Conservation (phyloP, 2,888 invertebrate genomes). For the Latrodectus hesperus region DNA sequence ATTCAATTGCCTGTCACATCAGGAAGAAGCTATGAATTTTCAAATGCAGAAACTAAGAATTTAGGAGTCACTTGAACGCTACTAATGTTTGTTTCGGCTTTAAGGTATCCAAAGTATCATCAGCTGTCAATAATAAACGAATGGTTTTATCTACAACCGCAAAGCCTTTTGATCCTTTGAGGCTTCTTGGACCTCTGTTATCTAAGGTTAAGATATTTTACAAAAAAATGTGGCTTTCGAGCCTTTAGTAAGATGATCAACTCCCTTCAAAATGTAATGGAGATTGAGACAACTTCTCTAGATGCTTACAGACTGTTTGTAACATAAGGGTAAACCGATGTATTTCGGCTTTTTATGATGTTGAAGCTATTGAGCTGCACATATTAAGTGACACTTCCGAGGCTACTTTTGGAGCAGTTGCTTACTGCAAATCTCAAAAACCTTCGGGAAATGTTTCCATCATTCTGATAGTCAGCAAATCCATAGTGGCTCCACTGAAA, state of each 20-base stretch:
- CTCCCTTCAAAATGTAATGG: neutral
- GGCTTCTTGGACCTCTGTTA: conserved; percentile 1
- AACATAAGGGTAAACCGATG: neutral
- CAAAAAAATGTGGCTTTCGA: conserved; percentile 4
- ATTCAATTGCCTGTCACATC: neutral
- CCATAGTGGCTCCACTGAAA: neutral
- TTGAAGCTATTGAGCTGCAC: neutral
- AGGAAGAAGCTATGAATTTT: neutral
- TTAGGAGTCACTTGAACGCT: conserved; percentile 8
- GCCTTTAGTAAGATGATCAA: neutral
- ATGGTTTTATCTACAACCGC: conserved; percentile 1
- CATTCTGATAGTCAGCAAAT: conserved; percentile 19
- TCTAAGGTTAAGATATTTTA: conserved; percentile 20
- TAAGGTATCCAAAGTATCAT: neutral
- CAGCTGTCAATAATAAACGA: neutral
- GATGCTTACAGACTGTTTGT: neutral
- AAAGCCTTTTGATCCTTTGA: conserved; percentile 5
- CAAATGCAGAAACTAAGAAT: neutral
- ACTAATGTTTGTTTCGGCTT: neutral
- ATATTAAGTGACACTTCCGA: conserved; percentile 9
- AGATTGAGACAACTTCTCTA: neutral
- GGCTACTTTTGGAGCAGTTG: neutral
- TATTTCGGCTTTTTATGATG: neutral
- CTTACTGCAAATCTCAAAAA: neutral
- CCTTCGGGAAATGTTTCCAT: neutral